Percentiles rank a stretch among this genome's conserved stretches.
Conservation (phyloP, 2,888 invertebrate genomes). For the Gortyna flavago region DNA sequence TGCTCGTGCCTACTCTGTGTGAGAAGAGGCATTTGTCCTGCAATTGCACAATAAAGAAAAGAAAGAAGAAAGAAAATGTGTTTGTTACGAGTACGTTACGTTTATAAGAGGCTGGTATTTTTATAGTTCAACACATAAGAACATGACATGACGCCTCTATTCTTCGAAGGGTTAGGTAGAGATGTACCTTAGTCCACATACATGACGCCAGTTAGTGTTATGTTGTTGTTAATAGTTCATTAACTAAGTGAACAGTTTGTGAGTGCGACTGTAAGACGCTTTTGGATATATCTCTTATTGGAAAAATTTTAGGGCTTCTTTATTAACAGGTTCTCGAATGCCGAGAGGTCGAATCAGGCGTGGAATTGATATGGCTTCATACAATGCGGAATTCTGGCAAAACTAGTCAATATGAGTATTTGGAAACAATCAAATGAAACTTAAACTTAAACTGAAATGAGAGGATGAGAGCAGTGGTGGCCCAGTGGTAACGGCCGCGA, state of each 20-base stretch:
- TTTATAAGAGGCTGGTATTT: too few relatives aligned
- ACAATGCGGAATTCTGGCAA: neutral
- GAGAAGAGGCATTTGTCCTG: too few relatives aligned
- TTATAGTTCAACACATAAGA: neutral
- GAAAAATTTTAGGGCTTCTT: neutral
- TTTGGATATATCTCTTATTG: neutral
- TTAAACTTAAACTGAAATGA: too few relatives aligned
- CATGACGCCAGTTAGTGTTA: neutral
- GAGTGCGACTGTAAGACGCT: neutral
- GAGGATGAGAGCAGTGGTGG: too few relatives aligned
- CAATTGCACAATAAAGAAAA: too few relatives aligned
- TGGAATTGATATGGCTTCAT: neutral
- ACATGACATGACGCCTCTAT: neutral
- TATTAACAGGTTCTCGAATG: neutral
- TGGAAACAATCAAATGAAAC: neutral
- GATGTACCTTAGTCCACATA: neutral
- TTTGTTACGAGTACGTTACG: too few relatives aligned
- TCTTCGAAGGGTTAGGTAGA: neutral
- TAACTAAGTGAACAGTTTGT: neutral
- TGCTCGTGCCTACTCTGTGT: too few relatives aligned
- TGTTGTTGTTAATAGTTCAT: neutral
- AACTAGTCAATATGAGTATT: neutral
- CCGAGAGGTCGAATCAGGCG: neutral
- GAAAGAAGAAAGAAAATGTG: too few relatives aligned
- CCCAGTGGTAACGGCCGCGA: too few relatives aligned